phyloP scores from a whole-genome alignment of 2,888 invertebrate genomes.

The Timema podura region DNA sequence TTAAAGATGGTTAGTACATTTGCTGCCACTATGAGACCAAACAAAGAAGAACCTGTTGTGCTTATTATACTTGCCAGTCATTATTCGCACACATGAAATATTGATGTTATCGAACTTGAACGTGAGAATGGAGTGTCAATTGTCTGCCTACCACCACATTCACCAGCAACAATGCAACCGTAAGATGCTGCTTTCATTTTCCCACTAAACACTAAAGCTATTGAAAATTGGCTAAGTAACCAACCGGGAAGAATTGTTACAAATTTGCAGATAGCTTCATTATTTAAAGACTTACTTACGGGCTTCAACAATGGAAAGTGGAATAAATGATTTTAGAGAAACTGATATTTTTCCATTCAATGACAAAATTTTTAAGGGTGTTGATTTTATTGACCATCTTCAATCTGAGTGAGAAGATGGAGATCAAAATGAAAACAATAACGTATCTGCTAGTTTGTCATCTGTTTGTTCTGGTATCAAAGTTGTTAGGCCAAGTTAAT shows the following conservation, averaged over 20 bases:
- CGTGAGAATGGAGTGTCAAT: constrained; percentile 18
- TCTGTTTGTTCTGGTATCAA: too few species aligned
- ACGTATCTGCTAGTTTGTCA: too few species aligned
- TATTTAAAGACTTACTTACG: constrained; percentile 2
- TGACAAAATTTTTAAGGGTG: neutral
- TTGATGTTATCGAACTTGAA: constrained; percentile 2
- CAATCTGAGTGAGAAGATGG: too few species aligned
- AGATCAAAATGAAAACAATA: too few species aligned
- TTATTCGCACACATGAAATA: neutral
- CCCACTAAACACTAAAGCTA: constrained; percentile 23
- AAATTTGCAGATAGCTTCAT: neutral
- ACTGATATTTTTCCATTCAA: constrained; percentile 17
- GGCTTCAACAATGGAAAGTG: constrained; percentile 11
- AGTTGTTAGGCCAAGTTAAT: too few species aligned
- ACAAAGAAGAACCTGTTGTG: constrained; percentile 6
- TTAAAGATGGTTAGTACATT: constrained; percentile 3
- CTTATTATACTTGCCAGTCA: constrained; percentile 3
- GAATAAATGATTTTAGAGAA: constrained; percentile 11
- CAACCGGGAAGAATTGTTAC: constrained; percentile 4
- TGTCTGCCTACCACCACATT: constrained; percentile 30
- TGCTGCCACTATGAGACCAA: neutral
- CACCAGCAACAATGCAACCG: constrained; percentile 30
- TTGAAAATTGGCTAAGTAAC: constrained; percentile 11
- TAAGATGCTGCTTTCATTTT: constrained; percentile 31
- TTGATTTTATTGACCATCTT: constrained; percentile 4